Evolutionary conservation across 2,113 vertebrate species (phyloP).

Genomic region (Tragelaphus scriptus): DNA sequence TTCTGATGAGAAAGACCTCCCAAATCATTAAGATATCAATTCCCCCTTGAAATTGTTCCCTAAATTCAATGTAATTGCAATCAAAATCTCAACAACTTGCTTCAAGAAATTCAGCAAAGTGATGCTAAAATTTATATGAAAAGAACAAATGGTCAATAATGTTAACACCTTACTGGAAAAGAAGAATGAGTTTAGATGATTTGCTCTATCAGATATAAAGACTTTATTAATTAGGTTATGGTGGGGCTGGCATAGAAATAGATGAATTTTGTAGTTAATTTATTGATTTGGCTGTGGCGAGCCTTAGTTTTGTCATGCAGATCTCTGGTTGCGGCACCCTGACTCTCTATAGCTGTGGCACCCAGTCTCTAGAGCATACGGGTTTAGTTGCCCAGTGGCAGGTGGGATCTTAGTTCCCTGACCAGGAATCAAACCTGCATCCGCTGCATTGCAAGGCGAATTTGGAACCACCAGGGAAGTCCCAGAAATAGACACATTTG

Average conservation of each 20-base stretch:
- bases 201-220: neutral
- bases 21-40: neutral
- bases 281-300: neutral
- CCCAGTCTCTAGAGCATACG: neutral
- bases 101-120: neutral
- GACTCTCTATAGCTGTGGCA: neutral
- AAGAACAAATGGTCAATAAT: neutral
- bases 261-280: neutral
- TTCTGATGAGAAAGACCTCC: neutral
- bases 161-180: neutral
- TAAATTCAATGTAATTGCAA: neutral
- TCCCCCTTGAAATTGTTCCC: neutral
- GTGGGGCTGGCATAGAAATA: neutral
- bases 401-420: neutral
- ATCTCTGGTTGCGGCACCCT: neutral
- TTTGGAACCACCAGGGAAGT: neutral
- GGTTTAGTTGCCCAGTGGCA: neutral
- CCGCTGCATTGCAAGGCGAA: neutral
- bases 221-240: neutral
- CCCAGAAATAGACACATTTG: neutral
- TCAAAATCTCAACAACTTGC: neutral
- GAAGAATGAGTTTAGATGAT: neutral
- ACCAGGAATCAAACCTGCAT: neutral
- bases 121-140: conserved; percentile 5
- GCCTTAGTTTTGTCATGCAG: neutral